Percentiles rank a stretch among this genome's conserved stretches.
phyloP scores from a whole-genome alignment of 2,113 vertebrate genomes.

The Glaucomys volans region DNA sequence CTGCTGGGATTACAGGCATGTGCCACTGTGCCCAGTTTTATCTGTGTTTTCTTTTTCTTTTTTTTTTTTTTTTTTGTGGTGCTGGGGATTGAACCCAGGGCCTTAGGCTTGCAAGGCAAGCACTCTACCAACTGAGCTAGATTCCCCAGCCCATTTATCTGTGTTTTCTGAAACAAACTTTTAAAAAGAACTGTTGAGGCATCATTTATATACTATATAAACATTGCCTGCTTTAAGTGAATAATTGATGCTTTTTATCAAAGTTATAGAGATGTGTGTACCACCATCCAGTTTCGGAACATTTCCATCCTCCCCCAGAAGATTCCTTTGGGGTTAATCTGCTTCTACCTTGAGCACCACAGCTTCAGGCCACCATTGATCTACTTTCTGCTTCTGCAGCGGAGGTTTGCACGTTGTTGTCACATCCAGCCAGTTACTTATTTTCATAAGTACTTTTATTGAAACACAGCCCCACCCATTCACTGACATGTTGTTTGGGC shows the following conservation, averaged over 20 bases:
- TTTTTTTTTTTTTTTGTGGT: too few species aligned
- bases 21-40: too few species aligned
- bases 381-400: background rate
- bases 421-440: background rate
- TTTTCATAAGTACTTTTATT: conserved; percentile 1
- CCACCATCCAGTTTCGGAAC: background rate
- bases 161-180: background rate
- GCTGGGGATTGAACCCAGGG: too few species aligned
- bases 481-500: background rate
- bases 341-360: rapidly evolving
- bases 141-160: too few species aligned
- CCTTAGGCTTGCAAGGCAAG: too few species aligned
- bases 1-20: too few species aligned
- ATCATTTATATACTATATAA: background rate
- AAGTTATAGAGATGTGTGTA: background rate
- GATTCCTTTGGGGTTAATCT: background rate
- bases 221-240: background rate
- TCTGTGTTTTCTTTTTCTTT: too few species aligned
- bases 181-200: background rate
- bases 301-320: background rate
- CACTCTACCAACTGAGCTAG: too few species aligned
- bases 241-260: background rate
- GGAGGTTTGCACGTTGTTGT: background rate
- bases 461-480: background rate
- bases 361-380: background rate